phyloP scores from a whole-genome alignment of 2,888 invertebrate species.

The Yponomeuta sedellus region DNA sequence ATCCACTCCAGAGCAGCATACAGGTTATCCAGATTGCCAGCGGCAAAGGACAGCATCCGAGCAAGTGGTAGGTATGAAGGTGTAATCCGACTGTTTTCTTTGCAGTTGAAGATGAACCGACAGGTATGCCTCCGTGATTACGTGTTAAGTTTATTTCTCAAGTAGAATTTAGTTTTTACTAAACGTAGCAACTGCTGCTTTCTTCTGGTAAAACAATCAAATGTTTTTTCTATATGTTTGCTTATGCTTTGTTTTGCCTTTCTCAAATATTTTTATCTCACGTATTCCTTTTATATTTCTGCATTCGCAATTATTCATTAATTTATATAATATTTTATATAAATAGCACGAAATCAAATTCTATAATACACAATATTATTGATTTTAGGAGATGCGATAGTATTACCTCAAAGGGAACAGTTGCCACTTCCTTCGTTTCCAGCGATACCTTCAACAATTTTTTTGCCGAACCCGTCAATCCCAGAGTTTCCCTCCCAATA shows the following conservation, averaged over 20 bases:
- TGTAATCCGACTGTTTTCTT: background rate
- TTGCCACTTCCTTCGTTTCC: too few relatives aligned
- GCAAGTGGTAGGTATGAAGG: background rate
- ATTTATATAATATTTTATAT: background rate
- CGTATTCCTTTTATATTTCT: background rate
- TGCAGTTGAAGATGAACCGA: background rate
- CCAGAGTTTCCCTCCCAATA: too few relatives aligned
- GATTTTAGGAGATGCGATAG: background rate
- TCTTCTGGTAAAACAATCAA: background rate
- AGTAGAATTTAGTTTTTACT: background rate
- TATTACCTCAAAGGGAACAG: background rate
- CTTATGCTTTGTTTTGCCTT: too few relatives aligned
- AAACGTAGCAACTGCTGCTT: background rate
- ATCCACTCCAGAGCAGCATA: background rate
- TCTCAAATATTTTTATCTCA: background rate
- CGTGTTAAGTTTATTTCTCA: background rate
- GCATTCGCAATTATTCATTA: background rate
- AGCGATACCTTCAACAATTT: too few relatives aligned
- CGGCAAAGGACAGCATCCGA: background rate
- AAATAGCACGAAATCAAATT: background rate
- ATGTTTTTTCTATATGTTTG: too few relatives aligned
- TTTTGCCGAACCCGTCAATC: too few relatives aligned
- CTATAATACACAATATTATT: background rate
- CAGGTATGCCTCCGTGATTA: background rate
- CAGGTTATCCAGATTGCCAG: background rate